phyloP scores from a whole-genome alignment of 2,113 vertebrate species.

The Corythornis madagascariensis region DNA sequence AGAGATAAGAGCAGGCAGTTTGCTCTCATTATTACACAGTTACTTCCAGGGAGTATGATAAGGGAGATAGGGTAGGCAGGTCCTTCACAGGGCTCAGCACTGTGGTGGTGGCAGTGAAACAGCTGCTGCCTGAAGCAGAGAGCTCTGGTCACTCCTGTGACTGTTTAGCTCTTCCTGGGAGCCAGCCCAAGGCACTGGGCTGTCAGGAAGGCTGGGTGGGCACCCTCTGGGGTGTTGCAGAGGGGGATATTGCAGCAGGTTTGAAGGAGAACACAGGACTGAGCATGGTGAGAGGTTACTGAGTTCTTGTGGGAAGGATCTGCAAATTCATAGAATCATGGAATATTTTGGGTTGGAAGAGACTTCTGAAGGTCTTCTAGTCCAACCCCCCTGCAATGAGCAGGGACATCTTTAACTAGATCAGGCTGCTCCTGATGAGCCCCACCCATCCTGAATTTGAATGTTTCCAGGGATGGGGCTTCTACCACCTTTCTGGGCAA shows the following conservation, averaged over 20 bases:
- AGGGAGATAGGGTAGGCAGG: neutral
- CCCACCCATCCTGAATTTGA: neutral
- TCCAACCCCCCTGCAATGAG: neutral
- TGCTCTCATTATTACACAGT: neutral
- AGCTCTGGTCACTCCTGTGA: fast-evolving
- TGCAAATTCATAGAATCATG: neutral
- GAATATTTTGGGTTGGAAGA: neutral
- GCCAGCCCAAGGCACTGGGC: neutral
- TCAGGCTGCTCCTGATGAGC: neutral
- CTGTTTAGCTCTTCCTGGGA: neutral
- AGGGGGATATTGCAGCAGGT: neutral
- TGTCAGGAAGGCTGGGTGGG: neutral
- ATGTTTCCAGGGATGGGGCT: neutral
- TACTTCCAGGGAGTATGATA: conserved; percentile 40
- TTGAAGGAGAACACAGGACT: neutral
- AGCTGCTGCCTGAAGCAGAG: neutral
- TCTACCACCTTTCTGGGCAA: neutral
- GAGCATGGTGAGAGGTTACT: neutral
- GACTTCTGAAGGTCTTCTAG: neutral
- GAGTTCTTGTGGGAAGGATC: neutral
- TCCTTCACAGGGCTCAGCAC: neutral
- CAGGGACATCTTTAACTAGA: neutral
- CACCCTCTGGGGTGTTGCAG: fast-evolving
- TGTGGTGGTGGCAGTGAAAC: fast-evolving
- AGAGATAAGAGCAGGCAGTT: neutral